Evolutionary conservation across 2,888 invertebrate genomes (phyloP).

Genomic region (Dioctria linearis): DNA sequence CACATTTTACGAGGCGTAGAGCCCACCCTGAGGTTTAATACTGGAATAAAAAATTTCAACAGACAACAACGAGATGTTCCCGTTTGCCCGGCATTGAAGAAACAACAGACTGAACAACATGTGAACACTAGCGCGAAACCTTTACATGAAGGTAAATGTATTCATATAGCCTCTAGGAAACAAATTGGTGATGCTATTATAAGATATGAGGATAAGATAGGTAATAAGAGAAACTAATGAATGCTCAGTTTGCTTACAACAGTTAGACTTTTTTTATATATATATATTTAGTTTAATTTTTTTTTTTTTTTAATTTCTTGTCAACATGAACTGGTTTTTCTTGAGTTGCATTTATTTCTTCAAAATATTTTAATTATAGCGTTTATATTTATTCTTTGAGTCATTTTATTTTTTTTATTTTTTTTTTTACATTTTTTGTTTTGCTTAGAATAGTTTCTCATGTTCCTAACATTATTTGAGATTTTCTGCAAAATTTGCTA

Average conservation of each 20-base stretch:
- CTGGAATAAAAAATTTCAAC: slow-evolving; percentile 70
- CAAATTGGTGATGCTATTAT: slow-evolving; percentile 71
- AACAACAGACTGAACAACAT: slow-evolving; percentile 53
- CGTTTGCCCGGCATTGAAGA: slow-evolving; percentile 61
- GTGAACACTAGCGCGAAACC: slow-evolving; percentile 53
- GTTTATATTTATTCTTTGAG: slow-evolving; percentile 23
- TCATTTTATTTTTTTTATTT: neutral
- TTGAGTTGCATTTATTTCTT: slow-evolving; percentile 35
- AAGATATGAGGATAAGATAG: slow-evolving; percentile 67
- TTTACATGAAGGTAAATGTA: slow-evolving; percentile 67
- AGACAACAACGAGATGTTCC: slow-evolving; percentile 56
- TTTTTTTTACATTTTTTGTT: neutral
- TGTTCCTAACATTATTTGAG: slow-evolving; percentile 4
- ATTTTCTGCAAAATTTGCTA: slow-evolving; percentile 5
- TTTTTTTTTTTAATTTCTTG: neutral
- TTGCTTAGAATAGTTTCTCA: slow-evolving; percentile 9
- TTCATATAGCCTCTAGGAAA: slow-evolving; percentile 73
- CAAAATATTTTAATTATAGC: slow-evolving; percentile 8
- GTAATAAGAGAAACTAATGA: slow-evolving; percentile 17
- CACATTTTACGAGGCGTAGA: slow-evolving; percentile 87
- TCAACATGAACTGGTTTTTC: slow-evolving; percentile 21
- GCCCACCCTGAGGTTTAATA: slow-evolving; percentile 77
- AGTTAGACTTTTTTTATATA: neutral
- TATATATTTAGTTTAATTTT: slow-evolving; percentile 2
- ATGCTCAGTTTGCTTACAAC: slow-evolving; percentile 25